Percentiles rank a stretch among this genome's conserved stretches.
phyloP scores from a whole-genome alignment of 2,797 vertebrate genomes.

The Cirrhinus molitorella region DNA sequence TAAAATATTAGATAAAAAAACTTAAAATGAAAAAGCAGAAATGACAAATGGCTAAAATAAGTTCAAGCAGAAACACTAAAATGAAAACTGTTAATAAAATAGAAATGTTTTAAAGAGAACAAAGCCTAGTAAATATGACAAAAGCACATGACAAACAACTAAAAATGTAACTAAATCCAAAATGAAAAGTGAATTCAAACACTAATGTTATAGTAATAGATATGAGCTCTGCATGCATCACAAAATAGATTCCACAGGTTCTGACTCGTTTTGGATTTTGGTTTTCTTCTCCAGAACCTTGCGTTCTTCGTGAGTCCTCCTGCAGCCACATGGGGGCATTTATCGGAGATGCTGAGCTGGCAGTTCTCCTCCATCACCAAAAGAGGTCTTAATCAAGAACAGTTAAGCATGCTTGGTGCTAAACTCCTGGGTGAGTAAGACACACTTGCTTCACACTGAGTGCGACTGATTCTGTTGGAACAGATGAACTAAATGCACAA shows the following conservation, averaged over 20 bases:
- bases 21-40: no score
- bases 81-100: no score
- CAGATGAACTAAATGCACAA: background rate
- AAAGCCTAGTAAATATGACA: background rate
- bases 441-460: background rate
- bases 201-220: background rate
- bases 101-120: background rate
- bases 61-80: no score
- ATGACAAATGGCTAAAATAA: no score
- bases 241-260: background rate
- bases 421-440: slow-evolving; percentile 88
- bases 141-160: background rate
- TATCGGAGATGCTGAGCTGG: slow-evolving; percentile 95
- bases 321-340: slow-evolving; percentile 86
- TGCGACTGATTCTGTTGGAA: background rate
- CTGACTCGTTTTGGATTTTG: background rate
- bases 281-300: slow-evolving; percentile 81
- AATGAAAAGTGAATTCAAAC: slow-evolving; percentile 52
- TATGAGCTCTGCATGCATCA: background rate
- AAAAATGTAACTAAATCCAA: background rate
- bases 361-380: slow-evolving; percentile 97
- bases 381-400: slow-evolving; percentile 90
- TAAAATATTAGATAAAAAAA: no score
- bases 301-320: slow-evolving; percentile 93
- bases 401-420: slow-evolving; percentile 94